phyloP scores from a whole-genome alignment of 2,888 invertebrate genomes.

The Agrochola lota region DNA sequence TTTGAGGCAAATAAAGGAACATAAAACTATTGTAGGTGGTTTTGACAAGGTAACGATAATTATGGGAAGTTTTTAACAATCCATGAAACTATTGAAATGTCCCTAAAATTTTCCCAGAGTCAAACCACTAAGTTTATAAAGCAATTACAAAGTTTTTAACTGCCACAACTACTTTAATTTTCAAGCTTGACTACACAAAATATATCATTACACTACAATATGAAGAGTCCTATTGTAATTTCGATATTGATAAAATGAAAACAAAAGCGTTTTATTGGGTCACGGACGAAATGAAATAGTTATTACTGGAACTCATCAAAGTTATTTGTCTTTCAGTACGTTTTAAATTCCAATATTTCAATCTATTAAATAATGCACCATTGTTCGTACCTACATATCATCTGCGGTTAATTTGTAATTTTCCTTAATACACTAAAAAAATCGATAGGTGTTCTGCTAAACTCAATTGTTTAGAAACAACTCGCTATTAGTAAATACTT shows the following conservation, averaged over 20 bases:
- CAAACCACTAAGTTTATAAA: conserved; percentile 12
- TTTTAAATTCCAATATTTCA: conserved; percentile 64
- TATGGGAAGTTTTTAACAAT: not conserved
- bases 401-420: conserved; percentile 65
- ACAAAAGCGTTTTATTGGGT: conserved; percentile 66
- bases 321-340: conserved; percentile 67
- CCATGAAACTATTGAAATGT: not conserved
- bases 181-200: conserved; percentile 17
- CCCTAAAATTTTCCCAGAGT: conserved; percentile 16
- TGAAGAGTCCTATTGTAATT: conserved; percentile 24
- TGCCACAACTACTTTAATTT: conserved; percentile 29
- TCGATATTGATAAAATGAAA: conserved; percentile 57
- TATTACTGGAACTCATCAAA: conserved; percentile 70
- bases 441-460: conserved; percentile 38
- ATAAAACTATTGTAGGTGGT: not conserved
- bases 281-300: conserved; percentile 64
- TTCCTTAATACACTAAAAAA: conserved; percentile 68
- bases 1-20: conserved; percentile 15
- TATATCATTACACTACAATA: conserved; percentile 47
- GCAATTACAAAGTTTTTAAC: conserved; percentile 43
- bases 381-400: conserved; percentile 43
- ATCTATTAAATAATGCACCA: conserved; percentile 57
- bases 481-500: conserved; percentile 28
- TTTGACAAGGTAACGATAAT: not conserved
- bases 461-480: conserved; percentile 40